Evolutionary conservation across 1,140 invertebrate genomes (phyloP), one percentile per base, ranked within the genome.

Genomic region (Drosophila bifasciata): DNA sequence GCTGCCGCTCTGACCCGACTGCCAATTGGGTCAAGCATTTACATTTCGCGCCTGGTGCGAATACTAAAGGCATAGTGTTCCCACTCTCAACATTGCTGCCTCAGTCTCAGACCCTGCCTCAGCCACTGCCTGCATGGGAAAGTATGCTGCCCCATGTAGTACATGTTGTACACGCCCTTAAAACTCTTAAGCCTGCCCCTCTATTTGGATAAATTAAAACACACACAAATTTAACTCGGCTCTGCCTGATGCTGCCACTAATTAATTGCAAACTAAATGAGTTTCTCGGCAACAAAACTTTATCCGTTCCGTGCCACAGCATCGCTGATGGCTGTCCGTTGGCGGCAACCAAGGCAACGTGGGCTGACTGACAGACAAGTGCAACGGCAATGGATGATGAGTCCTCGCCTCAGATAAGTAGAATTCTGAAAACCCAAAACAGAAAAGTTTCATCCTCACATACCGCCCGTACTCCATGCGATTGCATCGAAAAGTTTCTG

Each of bases 1-100:
- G 41, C 44, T 19, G 41, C 21, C 44, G 32, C 40, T 48, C 23
- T 41, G 62, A 68, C 62, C 64, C 66, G 23, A 21, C 39, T 80
- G 68, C 67, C 81, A 86, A 86, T 86, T 86, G 83, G 81, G 81
- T 88, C 83, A 86, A 86, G 81, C 81, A 78, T 86, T 88, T 86
- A 70, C 74, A 81, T 81, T 86, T 86, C 83, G 79, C 81, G 83
- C 81, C 83, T 70, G 62, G 48, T 25, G 56, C 62, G 77, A 74
- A 77, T 70, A 74, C 73, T 60, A 71, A 39, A 55, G 16, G 36
- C 41, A 23, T 68, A 51, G 56, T 52, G 52, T 64, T 8, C 51
- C 51, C 16, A 32, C 57, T 45, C 17, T 16, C n/a, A n/a, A n/a
- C n/a, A n/a, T n/a, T n/a, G n/a, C n/a, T n/a, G n/a, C n/a, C n/a